phyloP scores from a whole-genome alignment of 2,888 invertebrate species.

The Morinoia aosen region DNA sequence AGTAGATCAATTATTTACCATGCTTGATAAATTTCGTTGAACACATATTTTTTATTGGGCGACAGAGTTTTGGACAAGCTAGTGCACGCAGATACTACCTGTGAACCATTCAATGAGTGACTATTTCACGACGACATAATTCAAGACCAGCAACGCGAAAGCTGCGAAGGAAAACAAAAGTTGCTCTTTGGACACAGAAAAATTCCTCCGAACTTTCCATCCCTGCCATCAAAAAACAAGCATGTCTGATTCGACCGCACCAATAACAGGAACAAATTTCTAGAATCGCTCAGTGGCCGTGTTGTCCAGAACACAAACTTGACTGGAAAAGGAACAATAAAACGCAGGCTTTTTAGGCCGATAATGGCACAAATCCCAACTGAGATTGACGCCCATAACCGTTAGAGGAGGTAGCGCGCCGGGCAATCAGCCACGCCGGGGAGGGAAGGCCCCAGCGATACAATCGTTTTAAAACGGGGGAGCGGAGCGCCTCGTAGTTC shows the following conservation, averaged over 20 bases:
- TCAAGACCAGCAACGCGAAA: background rate
- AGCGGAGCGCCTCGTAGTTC: background rate
- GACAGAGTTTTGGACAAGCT: no score
- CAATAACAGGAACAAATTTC: background rate
- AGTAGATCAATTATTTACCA: no score
- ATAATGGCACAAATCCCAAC: slow-evolving; percentile 38
- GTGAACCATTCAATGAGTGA: no score
- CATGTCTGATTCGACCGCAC: background rate
- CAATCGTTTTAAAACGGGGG: slow-evolving; percentile 48
- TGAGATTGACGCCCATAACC: slow-evolving; percentile 39
- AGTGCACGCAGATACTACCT: no score
- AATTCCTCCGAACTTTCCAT: background rate
- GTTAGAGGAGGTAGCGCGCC: slow-evolving; percentile 16
- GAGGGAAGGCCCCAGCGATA: background rate
- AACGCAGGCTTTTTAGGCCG: slow-evolving; percentile 13
- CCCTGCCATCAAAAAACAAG: background rate
- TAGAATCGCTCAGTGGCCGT: slow-evolving; percentile 2
- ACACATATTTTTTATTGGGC: no score
- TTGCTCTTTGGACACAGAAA: background rate
- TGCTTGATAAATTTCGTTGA: no score
- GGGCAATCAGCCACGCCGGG: background rate
- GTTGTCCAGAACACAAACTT: slow-evolving; percentile 2
- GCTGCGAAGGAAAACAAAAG: background rate
- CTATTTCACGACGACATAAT: no score
- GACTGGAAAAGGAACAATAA: slow-evolving; percentile 12